These are phyloP conservation scores for Rynchops niger DNA, from an alignment of 2,113 vertebrate species.

Conservation along the genomic window DNA sequence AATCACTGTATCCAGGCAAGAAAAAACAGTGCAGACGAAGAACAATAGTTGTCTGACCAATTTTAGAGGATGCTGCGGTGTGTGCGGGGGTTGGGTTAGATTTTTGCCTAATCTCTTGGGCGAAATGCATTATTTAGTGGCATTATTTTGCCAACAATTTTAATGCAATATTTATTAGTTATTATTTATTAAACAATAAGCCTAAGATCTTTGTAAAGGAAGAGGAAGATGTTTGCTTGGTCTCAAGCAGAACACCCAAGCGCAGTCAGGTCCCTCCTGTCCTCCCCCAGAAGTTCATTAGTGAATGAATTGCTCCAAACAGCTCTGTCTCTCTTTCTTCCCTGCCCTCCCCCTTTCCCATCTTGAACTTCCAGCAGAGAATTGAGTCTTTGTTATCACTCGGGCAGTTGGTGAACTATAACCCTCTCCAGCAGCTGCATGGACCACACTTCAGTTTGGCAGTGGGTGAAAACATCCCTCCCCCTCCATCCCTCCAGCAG, in stretches of 20 bases:
- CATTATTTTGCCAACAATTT: not conserved
- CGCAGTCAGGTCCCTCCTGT: not conserved
- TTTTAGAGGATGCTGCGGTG: not conserved
- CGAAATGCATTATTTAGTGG: not conserved
- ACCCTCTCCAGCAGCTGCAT: not conserved
- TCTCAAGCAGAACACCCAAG: not conserved
- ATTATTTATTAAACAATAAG: not conserved
- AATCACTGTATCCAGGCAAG: not conserved
- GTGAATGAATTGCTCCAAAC: conserved; percentile 46
- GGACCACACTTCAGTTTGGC: not conserved
- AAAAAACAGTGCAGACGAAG: not conserved
- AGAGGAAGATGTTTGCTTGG: not conserved
- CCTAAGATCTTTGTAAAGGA: not conserved
- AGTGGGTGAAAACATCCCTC: not conserved
- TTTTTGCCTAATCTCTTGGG: not conserved
- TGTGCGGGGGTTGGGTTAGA: not conserved
- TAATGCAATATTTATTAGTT: not conserved
- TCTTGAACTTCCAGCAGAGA: conserved; percentile 60
- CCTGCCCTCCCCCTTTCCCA: not conserved
- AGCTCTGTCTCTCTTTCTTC: not conserved
- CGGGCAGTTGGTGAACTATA: conserved; percentile 16
- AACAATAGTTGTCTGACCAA: not conserved
- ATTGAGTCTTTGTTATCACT: conserved; percentile 63
- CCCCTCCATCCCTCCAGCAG: fast-evolving
- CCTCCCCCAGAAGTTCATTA: conserved; percentile 48